Conservation (phyloP, 2,113 vertebrate species). For the Callocephalon fimbriatum region DNA sequence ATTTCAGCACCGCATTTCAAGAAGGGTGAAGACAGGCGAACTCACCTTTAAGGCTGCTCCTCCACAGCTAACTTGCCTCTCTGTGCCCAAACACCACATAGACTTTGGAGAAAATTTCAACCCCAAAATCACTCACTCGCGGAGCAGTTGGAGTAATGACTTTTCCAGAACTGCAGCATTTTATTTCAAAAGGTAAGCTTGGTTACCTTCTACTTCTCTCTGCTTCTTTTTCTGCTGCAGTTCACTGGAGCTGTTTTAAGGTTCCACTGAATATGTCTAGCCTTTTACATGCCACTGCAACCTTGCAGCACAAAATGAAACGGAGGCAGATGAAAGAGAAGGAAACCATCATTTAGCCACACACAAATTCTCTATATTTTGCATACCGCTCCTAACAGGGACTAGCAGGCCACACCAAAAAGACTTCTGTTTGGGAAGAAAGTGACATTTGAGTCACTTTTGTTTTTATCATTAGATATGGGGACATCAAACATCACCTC, state of each 20-base stretch:
- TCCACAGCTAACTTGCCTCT: not conserved
- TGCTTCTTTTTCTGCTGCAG: not conserved
- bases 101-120: not conserved
- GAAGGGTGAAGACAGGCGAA: not conserved
- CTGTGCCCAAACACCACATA: not conserved
- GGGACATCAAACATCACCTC: conserved; percentile 35
- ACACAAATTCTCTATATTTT: not conserved
- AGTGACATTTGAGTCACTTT: conserved; percentile 63
- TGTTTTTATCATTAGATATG: conserved; percentile 26
- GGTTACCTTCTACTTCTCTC: not conserved
- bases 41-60: not conserved
- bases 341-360: conserved; percentile 8
- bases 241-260: not conserved
- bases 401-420: conserved; percentile 48
- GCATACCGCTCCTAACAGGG: not conserved
- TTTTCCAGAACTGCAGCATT: not conserved
- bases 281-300: not conserved
- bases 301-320: not conserved
- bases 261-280: not conserved
- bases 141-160: not conserved
- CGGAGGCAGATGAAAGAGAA: conserved; percentile 13
- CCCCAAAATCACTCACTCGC: not conserved
- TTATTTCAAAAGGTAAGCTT: not conserved
- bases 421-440: conserved; percentile 50
- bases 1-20: not conserved